A percentile compares a stretch with the other conserved stretches of the same genome.
Conservation (phyloP, 2,888 invertebrate species). For the Cerastis leucographa region DNA sequence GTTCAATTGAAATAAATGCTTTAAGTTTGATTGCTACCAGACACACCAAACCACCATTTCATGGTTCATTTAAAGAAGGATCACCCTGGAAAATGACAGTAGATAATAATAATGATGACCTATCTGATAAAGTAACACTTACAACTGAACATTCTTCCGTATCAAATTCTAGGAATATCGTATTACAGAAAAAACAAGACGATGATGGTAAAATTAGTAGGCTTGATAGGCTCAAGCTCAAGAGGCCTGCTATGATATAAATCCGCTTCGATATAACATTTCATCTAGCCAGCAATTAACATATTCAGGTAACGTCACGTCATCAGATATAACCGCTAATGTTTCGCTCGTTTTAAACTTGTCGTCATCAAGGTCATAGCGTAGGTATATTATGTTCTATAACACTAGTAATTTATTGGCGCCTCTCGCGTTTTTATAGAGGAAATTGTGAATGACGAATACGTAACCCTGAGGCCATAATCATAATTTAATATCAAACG, state of each 20-base stretch:
- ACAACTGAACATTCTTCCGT: neutral
- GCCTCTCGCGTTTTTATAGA: conserved; percentile 56
- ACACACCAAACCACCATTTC: neutral
- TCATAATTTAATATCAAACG: conserved; percentile 24
- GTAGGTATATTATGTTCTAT: conserved; percentile 50
- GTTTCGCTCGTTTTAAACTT: conserved; percentile 41
- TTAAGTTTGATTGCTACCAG: neutral
- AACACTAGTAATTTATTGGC: conserved; percentile 50
- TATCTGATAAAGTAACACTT: neutral
- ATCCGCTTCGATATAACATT: conserved; percentile 26
- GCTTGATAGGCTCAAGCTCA: conserved; percentile 1
- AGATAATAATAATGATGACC: neutral
- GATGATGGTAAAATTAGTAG: neutral
- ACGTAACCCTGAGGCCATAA: conserved; percentile 16
- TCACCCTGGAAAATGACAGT: neutral
- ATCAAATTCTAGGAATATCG: neutral
- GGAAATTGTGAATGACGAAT: conserved; percentile 52
- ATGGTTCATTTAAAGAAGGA: neutral
- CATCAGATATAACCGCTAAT: conserved; percentile 49
- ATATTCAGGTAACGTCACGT: conserved; percentile 35
- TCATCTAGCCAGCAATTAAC: conserved; percentile 38
- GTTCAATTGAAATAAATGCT: neutral
- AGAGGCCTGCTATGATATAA: conserved; percentile 8
- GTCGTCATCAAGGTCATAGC: conserved; percentile 61
- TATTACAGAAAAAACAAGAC: conserved; percentile 3